Evolutionary conservation across 2,888 invertebrate species (phyloP).

Genomic region (Petrolisthes manimaculis): DNA sequence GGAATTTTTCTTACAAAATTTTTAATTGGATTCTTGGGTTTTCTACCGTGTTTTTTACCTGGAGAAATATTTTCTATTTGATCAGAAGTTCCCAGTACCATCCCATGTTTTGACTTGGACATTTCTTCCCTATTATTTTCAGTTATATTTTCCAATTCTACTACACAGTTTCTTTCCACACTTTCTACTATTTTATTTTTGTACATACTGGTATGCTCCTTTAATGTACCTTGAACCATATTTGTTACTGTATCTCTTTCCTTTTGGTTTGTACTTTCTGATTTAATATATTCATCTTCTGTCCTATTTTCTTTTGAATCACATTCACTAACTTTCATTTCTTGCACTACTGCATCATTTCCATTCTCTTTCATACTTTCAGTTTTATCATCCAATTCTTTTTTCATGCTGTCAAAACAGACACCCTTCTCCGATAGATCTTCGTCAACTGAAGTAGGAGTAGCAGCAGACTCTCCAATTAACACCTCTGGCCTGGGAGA

Average conservation of each 20-base stretch:
- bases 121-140: too few relatives aligned
- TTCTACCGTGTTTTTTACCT: background rate
- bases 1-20: too few relatives aligned
- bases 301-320: background rate
- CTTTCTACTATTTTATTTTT: background rate
- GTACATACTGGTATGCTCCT: background rate
- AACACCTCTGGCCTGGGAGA: background rate
- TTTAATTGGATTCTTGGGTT: background rate
- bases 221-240: background rate
- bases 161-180: background rate
- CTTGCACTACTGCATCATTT: background rate
- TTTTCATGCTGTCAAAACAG: background rate
- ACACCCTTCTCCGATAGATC: background rate
- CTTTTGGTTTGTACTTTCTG: background rate
- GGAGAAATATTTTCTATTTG: background rate
- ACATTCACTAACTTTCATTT: background rate
- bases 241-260: background rate
- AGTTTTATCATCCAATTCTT: background rate
- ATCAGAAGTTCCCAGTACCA: background rate
- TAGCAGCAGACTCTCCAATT: background rate
- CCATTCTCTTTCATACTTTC: background rate
- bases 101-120: background rate
- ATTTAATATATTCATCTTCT: background rate
- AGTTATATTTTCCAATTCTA: background rate
- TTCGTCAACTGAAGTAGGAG: background rate